Evolutionary conservation across 2,113 vertebrate genomes (phyloP).

Genomic region (Rhinichthys klamathensis): DNA sequence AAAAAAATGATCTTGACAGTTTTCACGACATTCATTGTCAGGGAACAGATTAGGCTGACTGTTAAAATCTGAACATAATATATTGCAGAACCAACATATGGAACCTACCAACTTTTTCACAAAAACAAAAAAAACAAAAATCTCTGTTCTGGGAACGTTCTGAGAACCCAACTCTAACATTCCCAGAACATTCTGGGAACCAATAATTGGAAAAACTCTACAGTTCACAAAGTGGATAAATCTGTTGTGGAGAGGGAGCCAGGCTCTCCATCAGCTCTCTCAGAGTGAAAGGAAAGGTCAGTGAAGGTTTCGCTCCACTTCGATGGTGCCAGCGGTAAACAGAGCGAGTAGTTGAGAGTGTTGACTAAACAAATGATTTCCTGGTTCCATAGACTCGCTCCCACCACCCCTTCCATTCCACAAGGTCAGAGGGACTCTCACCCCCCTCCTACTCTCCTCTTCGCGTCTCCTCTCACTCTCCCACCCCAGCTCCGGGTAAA

Average conservation of each 20-base stretch:
- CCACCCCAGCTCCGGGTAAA: slow-evolving; percentile 28
- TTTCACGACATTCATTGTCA: not conserved
- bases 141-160: not conserved
- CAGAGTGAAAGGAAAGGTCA: slow-evolving; percentile 61
- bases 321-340: slow-evolving; percentile 63
- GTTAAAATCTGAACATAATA: not conserved
- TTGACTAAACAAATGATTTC: slow-evolving; percentile 71
- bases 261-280: slow-evolving; percentile 54
- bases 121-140: not conserved
- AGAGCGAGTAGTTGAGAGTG: slow-evolving; percentile 56
- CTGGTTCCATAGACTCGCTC: slow-evolving; percentile 67
- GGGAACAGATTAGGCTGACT: not conserved
- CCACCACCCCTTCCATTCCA: slow-evolving; percentile 59
- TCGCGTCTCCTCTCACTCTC: slow-evolving; percentile 41
- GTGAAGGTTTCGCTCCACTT: slow-evolving; percentile 59
- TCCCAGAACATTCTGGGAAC: not conserved
- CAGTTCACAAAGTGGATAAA: slow-evolving; percentile 2
- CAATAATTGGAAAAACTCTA: slow-evolving; percentile 1
- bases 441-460: not conserved
- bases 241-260: slow-evolving; percentile 67
- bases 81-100: not conserved
- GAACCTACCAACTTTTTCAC: not conserved
- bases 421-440: slow-evolving; percentile 74
- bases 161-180: not conserved
- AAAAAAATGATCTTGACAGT: not conserved